Base-by-base conservation (phyloP, 1,140 invertebrate genomes). In the Microplitis demolitor region DNA sequence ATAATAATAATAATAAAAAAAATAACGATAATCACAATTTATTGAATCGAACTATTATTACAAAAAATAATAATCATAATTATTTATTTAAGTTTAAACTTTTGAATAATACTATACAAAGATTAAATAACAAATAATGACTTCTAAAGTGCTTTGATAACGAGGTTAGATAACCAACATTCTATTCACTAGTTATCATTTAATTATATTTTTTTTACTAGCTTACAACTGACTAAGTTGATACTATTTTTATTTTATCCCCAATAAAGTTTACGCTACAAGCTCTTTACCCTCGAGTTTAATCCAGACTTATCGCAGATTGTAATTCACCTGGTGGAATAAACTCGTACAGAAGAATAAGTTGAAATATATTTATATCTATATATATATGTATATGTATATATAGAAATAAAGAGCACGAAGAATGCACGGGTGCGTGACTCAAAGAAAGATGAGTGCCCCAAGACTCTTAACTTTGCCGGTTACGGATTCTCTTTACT, bases 381-480 rank as follows among this genome's bases (percentile, higher is more conserved):
- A 24, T 24, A 24, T 24, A 24, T 24, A 24, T 39, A 39, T 39
- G 39, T 39, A 39, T 6, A 39, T 39, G 39, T 39, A 39, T 39
- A 39, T 39, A 39, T 39, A 39, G 39, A 39, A 39, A 39, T 39
- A 39, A 39, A 39, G 60, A 62, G 60, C 60, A 37, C 33, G 5
- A 35, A 62, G 60, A 62, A 62, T 62, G 60, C 60, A 62, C 60
- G 60, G 35, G 60, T 62, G 60, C 60, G 60, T 62, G 60, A 62
- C 33, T 35, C 31, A 35, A 62, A 62, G 34, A 37, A 62, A 62
- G 60, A 62, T 62, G 60, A 62, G 60, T 37, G 14, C 60, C 4
- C 39, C 8, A 58, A 58, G 56, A 24, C 56, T 58, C 24, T 16
- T 14, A 16, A 54, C 14, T 54, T 39, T 39, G 39, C 39, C 11